phyloP scores from a whole-genome alignment of 2,888 invertebrate genomes.

The Parnassius apollo region DNA sequence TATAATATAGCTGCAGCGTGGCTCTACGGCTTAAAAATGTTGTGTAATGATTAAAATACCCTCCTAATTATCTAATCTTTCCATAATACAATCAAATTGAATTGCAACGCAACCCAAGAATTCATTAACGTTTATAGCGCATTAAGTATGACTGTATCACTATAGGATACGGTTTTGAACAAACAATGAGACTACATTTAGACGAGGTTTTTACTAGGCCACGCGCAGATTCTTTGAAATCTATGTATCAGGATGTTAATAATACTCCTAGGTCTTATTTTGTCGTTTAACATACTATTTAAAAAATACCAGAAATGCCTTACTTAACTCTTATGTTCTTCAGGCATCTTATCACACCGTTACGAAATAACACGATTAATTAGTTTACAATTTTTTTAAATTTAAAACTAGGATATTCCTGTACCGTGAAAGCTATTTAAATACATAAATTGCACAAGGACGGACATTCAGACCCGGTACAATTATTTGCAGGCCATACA shows the following conservation, averaged over 20 bases:
- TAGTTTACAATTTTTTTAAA: too few species aligned
- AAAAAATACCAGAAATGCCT: slow-evolving; percentile 23
- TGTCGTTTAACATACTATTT: slow-evolving; percentile 35
- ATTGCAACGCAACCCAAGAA: slow-evolving; percentile 13
- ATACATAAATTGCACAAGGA: too few species aligned
- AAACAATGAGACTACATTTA: slow-evolving; percentile 48
- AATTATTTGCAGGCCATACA: too few species aligned
- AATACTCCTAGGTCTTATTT: slow-evolving; percentile 35
- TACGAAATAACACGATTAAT: background rate
- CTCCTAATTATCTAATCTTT: background rate
- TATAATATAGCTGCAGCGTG: too few species aligned
- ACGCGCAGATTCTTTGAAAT: slow-evolving; percentile 56
- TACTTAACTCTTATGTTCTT: slow-evolving; percentile 10
- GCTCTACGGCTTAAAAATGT: too few species aligned
- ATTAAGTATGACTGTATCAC: slow-evolving; percentile 47
- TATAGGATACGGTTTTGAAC: slow-evolving; percentile 58
- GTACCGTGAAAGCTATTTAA: too few species aligned
- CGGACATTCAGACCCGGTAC: too few species aligned
- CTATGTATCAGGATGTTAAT: slow-evolving; percentile 60
- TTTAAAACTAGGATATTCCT: too few species aligned
- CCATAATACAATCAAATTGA: background rate
- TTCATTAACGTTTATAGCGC: slow-evolving; percentile 28
- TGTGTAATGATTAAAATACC: background rate
- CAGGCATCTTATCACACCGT: slow-evolving; percentile 14
- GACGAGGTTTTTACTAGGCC: slow-evolving; percentile 55